A percentile compares a stretch with the other conserved stretches of the same genome.
These are phyloP conservation scores for Actinia equina DNA, from an alignment of 64 coral and sea anemone species.

Conservation along the genomic window DNA sequence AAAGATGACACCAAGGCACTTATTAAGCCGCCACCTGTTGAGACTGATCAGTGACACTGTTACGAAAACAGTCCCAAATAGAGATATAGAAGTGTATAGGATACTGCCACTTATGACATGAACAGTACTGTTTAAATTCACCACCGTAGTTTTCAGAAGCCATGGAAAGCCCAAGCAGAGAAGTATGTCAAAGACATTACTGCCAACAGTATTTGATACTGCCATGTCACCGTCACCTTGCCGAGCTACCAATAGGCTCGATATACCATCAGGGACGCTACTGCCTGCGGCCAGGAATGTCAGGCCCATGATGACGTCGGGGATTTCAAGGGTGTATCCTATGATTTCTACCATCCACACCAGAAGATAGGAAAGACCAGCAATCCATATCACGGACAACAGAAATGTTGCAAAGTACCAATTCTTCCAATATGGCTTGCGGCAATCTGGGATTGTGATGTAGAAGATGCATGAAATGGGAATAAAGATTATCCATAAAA, in stretches of 20 bases:
- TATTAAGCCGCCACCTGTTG: constrained; percentile 76
- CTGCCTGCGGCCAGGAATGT: constrained; percentile 90
- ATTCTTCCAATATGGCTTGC: constrained; percentile 56
- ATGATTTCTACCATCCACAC: constrained; percentile 96
- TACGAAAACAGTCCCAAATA: constrained; percentile 67
- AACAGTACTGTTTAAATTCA: constrained; percentile 34
- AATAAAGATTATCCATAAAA: constrained; percentile 47
- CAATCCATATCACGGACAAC: constrained; percentile 71
- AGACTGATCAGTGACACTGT: constrained; percentile 44
- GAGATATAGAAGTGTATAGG: constrained; percentile 76
- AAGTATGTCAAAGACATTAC: constrained; percentile 88
- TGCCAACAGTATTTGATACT: constrained; percentile 80
- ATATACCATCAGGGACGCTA: constrained; percentile 86
- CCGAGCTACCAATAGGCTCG: constrained; percentile 76
- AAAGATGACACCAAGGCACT: constrained; percentile 55
- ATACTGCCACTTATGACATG: constrained; percentile 70
- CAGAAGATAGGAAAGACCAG: constrained; percentile 66
- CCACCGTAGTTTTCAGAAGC: constrained; percentile 68
- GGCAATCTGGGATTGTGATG: constrained; percentile 83
- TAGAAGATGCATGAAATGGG: constrained; percentile 56
- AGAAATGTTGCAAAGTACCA: constrained; percentile 73
- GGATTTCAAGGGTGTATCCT: constrained; percentile 81
- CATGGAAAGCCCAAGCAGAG: constrained; percentile 81
- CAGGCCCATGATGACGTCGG: constrained; percentile 86
- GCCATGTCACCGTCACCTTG: constrained; percentile 95